phyloP scores from a whole-genome alignment of 2,888 invertebrate species.

The Eueremaeus valkanovi region DNA sequence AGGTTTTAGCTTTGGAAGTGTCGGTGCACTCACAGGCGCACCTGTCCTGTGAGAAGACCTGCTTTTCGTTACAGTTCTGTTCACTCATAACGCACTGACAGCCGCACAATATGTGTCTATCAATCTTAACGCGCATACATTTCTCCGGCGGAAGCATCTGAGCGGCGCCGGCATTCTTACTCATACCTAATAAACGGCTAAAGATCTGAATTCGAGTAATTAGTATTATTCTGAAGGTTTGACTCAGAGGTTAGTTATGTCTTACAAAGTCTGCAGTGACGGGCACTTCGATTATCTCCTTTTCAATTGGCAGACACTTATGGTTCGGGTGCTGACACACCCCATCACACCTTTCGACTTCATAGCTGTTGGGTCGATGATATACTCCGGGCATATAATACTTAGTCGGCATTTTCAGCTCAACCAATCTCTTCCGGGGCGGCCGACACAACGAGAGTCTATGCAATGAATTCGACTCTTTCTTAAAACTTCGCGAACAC shows the following conservation, averaged over 20 bases:
- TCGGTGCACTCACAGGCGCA: conserved; percentile 30
- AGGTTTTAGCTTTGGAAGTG: not conserved
- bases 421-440: not conserved
- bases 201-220: not conserved
- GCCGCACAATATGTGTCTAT: conserved; percentile 36
- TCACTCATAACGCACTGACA: conserved; percentile 34
- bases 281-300: conserved; percentile 12
- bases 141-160: not conserved
- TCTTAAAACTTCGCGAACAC: not conserved
- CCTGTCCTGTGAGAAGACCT: conserved; percentile 11
- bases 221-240: not conserved
- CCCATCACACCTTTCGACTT: conserved; percentile 26
- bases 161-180: not conserved
- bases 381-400: conserved; percentile 1
- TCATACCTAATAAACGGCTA: not conserved
- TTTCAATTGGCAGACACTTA: conserved; percentile 10
- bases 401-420: not conserved
- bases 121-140: conserved; percentile 31
- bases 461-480: not conserved
- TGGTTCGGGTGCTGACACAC: conserved; percentile 19
- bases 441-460: not conserved
- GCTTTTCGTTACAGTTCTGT: conserved; percentile 31
- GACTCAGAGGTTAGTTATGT: not conserved
- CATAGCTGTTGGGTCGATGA: not conserved
- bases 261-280: not conserved